phyloP scores from a whole-genome alignment of 1,140 invertebrate species.

The Panulirus ornatus region DNA sequence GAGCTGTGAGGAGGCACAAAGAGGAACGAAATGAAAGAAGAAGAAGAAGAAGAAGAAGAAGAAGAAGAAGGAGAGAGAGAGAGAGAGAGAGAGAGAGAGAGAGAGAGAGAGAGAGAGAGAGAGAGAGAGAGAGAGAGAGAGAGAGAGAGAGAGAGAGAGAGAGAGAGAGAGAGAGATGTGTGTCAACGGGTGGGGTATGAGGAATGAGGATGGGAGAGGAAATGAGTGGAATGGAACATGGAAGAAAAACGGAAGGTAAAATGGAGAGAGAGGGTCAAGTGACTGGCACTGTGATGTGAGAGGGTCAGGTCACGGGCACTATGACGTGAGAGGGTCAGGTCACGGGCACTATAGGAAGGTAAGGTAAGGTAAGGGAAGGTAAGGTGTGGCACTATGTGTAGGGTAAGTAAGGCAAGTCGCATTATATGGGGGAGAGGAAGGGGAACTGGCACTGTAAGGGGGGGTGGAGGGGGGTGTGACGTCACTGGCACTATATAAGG shows the following conservation, averaged over 20 bases:
- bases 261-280: too few relatives aligned
- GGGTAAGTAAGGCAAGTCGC: too few relatives aligned
- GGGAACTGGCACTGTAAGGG: not conserved
- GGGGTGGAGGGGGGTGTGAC: not conserved
- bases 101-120: not conserved
- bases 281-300: too few relatives aligned
- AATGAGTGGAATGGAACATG: too few relatives aligned
- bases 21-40: not conserved
- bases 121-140: not conserved
- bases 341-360: too few relatives aligned
- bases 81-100: not conserved
- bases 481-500: too few relatives aligned
- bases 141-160: conserved; percentile 26
- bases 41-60: not conserved
- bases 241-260: too few relatives aligned
- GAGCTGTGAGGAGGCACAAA: not conserved
- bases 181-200: not conserved
- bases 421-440: too few relatives aligned
- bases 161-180: conserved; percentile 13
- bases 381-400: too few relatives aligned
- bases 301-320: too few relatives aligned
- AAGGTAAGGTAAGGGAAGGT: too few relatives aligned
- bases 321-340: too few relatives aligned
- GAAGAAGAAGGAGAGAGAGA: not conserved
- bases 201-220: not conserved